Evolutionary conservation across 2,888 invertebrate genomes (phyloP), one percentile per base, ranked within the genome.

Genomic region (Eupeodes latifasciatus): DNA sequence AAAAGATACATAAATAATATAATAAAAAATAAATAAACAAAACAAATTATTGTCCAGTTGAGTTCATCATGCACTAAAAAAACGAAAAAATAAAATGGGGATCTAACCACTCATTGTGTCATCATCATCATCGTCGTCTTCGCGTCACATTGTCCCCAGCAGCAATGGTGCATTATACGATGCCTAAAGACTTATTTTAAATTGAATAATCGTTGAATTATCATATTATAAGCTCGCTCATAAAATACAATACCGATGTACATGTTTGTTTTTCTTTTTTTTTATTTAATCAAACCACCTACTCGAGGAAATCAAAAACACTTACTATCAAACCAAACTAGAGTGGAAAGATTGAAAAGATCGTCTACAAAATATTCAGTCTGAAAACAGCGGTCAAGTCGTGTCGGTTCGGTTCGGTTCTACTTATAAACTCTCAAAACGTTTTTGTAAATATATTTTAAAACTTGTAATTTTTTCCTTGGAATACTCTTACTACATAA

Each of bases 141-240:
- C 44, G 49, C 47, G 53, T 74, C 66, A 62, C 66, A 64, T 59
- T 62, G 49, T 57, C 27, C 49, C 57, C 40, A 62, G 4, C 4
- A 11, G 27, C 66, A 80, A 87, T 84, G 77, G 72, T 40, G 7
- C 11, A 53, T 12, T 72, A 57, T 80, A 64, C 40, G 40, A 40
- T 40, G 9, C 66, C 47, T 14, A 51, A 27, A n/a, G 57, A 71
- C 49, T 72, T 85, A 78, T 67, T 77, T 75, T 88, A 81, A 88
- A 88, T 88, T 88, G 72, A 49, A 85, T 88, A 88, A 88, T 85
- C 77, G 74, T 19, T 74, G 51, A 61, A 36, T 55, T 59, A 77
- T 62, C 72, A 81, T 72, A 88, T 72, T 19, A 47, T 3, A 11
- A 1, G 19, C 11, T 10, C 51, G n/a, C 16, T 11, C 14, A 11